These are phyloP conservation scores for Whitmania pigra DNA, from an alignment of 1,140 invertebrate species.

Conservation along the genomic window DNA sequence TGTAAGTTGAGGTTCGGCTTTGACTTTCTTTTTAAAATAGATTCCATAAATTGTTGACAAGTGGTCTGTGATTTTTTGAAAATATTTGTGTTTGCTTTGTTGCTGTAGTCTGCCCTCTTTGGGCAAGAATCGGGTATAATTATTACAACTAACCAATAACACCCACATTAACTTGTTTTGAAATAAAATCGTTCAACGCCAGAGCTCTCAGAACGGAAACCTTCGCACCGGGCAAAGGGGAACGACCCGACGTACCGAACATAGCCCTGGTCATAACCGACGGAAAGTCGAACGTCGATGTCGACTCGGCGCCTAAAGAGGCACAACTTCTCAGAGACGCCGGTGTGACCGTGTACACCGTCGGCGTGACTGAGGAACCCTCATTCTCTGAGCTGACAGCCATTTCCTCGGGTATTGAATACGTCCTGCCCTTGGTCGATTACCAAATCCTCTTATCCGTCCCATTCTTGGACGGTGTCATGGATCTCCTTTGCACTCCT, in stretches of 20 bases:
- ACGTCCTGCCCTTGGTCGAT: not conserved
- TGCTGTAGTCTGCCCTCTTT: too few species aligned
- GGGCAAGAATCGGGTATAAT: too few species aligned
- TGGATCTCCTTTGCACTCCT: not conserved
- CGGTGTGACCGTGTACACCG: slow-evolving; percentile 6
- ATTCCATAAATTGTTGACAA: too few species aligned
- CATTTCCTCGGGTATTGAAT: not conserved
- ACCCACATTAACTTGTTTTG: too few species aligned
- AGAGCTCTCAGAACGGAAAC: not conserved
- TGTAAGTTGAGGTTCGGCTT: too few species aligned
- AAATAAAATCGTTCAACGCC: too few species aligned
- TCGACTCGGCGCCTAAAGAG: not conserved
- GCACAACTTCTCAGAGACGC: slow-evolving; percentile 13
- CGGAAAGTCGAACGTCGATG: slow-evolving; percentile 17
- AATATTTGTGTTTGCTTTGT: too few species aligned
- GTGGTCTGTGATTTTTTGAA: too few species aligned
- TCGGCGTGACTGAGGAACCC: slow-evolving; percentile 13
- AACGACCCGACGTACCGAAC: slow-evolving; percentile 12
- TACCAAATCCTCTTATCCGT: not conserved
- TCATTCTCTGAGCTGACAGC: not conserved
- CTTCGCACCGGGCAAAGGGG: not conserved
- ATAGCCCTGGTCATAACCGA: slow-evolving; percentile 21
- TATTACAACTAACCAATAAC: too few species aligned
- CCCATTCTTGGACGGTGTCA: not conserved
- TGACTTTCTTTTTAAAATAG: too few species aligned